Percentiles rank a stretch among this genome's conserved stretches.
Conservation (phyloP, 1,140 invertebrate genomes). For the Bombyx mori region ASM3026992v2 NC_085119.1:7447001-7447500, state of each 20-base stretch:
- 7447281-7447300: too few species aligned
- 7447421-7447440: too few species aligned
- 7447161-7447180: constrained; percentile 65
- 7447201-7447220: constrained; percentile 46
- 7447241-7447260: constrained; percentile 20
- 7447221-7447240: constrained; percentile 23
- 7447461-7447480: too few species aligned
- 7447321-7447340: too few species aligned
- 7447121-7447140: constrained; percentile 61
- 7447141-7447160: constrained; percentile 69
- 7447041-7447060: constrained; percentile 25
- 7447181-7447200: constrained; percentile 55
- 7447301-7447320: constrained; percentile 27
- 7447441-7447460: too few species aligned
- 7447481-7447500: too few species aligned
- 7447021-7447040: constrained; percentile 6
- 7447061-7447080: constrained; percentile 53
- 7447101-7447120: constrained; percentile 39
- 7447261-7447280: constrained; percentile 6
- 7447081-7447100: constrained; percentile 64
- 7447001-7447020: neutral
- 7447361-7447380: neutral
- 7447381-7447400: neutral
- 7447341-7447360: too few species aligned
- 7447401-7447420: neutral